These are phyloP conservation scores for Ceriagrion tenellum DNA, from an alignment of 2,888 invertebrate species.

Conservation along the genomic window DNA sequence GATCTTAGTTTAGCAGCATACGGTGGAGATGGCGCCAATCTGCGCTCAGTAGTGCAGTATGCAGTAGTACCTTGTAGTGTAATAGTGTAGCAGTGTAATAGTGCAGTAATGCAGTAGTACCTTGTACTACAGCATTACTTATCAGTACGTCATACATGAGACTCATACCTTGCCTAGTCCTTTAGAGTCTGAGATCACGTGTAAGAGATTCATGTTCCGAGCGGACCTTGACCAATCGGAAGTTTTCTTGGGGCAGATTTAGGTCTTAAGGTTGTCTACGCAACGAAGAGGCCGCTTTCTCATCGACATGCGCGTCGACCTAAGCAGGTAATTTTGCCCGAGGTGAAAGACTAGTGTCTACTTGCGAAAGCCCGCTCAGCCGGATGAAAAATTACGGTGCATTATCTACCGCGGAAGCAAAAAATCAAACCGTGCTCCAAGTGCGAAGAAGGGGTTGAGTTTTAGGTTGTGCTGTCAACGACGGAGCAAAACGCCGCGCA, in stretches of 20 bases:
- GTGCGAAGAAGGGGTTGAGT: not conserved
- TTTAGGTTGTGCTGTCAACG: not conserved
- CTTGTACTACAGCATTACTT: too few relatives aligned
- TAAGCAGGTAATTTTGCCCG: not conserved
- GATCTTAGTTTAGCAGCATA: too few relatives aligned
- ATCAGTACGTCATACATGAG: not conserved
- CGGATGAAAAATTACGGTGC: not conserved
- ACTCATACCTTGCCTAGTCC: not conserved
- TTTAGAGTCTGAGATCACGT: not conserved
- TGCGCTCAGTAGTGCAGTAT: too few relatives aligned
- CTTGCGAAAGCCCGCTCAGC: not conserved
- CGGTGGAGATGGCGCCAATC: too few relatives aligned
- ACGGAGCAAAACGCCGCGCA: not conserved
- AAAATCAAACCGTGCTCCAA: not conserved
- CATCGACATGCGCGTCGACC: conserved; percentile 1
- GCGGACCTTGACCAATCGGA: conserved; percentile 3
- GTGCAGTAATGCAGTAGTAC: too few relatives aligned
- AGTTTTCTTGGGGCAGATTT: not conserved
- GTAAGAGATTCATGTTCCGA: not conserved
- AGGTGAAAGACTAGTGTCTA: not conserved
- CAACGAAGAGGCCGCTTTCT: not conserved
- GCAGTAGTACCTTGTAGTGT: too few relatives aligned
- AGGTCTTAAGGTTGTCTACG: conserved; percentile 27
- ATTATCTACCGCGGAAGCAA: not conserved
- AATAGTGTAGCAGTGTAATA: too few relatives aligned